Evolutionary conservation across 2,888 invertebrate genomes (phyloP), one percentile per base, ranked within the genome.

Genomic region (Liopterus haemorrhoidalis): DNA sequence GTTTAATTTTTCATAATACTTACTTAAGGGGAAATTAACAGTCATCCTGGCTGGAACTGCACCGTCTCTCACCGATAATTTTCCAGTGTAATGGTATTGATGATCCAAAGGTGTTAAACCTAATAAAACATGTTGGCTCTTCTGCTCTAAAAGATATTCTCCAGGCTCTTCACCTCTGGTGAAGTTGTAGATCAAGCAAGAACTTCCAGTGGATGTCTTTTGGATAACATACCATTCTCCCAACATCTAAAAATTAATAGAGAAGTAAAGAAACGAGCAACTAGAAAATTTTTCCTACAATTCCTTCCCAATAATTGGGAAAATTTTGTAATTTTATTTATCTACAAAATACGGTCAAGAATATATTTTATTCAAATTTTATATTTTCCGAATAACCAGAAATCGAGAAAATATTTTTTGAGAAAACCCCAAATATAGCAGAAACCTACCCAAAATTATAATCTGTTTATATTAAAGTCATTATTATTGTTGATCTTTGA

Each of bases 151-250:
- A 50, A 75, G 65, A 58, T 82, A 85, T 55, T 77, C 74, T 9
- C 78, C 78, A 0, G 84, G 84, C 59, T 85, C 84, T 1, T 75
- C 74, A 0, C 79, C 77, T 51, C 70, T 70, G 0, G 82, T 83
- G 67, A 85, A 84, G 69, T 87, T 86, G 66, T 88, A 86, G 2
- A 79, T 79, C 57, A 88, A 76, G 66, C 88, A 89, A 56, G 78
- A 75, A 42, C 86, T 86, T 0, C 82, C 84, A 0, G 87, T 88
- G 5, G 85, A 82, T 2, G 87, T 87, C 67, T 88, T 88, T 66
- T 87, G 83, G 25, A 88, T 76, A 9, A 82, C 87, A 65, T 82
- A 85, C 88, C 88, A 89, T 11, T 81, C 66, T 0, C 88, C 88
- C 46, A 87, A 66, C 66, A 88, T 74, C 87, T 88, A 67, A 36